Evolutionary conservation across 1,140 invertebrate species (phyloP).

Genomic region (Monochamus saltuarius): DNA sequence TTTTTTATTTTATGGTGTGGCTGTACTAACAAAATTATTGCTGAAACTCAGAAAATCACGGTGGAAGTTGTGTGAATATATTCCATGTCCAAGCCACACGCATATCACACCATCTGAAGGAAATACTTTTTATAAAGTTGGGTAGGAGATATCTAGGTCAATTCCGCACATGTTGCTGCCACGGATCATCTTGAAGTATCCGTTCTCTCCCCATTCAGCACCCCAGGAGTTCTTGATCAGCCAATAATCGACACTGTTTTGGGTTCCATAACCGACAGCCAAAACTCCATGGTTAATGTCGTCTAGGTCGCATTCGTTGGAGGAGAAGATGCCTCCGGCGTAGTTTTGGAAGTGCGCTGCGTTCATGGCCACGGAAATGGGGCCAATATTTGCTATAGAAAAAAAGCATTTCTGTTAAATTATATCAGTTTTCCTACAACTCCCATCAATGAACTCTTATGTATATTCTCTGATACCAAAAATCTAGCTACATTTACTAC

Average conservation of each 20-base stretch:
- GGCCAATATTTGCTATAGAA: slow-evolving; percentile 54
- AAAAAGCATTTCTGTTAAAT: not conserved
- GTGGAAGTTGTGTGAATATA: too few relatives aligned
- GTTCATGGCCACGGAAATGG: slow-evolving; percentile 86
- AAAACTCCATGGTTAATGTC: slow-evolving; percentile 33
- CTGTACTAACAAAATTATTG: too few relatives aligned
- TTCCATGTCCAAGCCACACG: too few relatives aligned
- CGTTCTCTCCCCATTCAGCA: slow-evolving; percentile 29
- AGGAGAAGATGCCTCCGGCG: slow-evolving; percentile 23
- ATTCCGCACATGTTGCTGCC: slow-evolving; percentile 34
- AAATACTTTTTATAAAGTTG: not conserved
- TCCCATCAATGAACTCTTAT: too few relatives aligned
- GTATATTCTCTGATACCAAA: too few relatives aligned
- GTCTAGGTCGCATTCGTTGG: slow-evolving; percentile 1
- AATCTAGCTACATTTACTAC: too few relatives aligned
- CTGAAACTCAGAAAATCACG: too few relatives aligned
- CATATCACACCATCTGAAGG: too few relatives aligned
- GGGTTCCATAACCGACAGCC: slow-evolving; percentile 34
- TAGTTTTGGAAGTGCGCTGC: slow-evolving; percentile 55
- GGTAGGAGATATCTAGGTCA: slow-evolving; percentile 23
- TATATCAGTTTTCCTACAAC: not conserved
- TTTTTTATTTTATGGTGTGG: too few relatives aligned
- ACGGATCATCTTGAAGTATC: slow-evolving; percentile 29
- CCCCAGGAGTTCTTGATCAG: slow-evolving; percentile 38
- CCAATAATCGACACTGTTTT: slow-evolving; percentile 31